Base-by-base conservation (phyloP, 2,797 vertebrate species). In the Sebastes oblongus region DNA sequence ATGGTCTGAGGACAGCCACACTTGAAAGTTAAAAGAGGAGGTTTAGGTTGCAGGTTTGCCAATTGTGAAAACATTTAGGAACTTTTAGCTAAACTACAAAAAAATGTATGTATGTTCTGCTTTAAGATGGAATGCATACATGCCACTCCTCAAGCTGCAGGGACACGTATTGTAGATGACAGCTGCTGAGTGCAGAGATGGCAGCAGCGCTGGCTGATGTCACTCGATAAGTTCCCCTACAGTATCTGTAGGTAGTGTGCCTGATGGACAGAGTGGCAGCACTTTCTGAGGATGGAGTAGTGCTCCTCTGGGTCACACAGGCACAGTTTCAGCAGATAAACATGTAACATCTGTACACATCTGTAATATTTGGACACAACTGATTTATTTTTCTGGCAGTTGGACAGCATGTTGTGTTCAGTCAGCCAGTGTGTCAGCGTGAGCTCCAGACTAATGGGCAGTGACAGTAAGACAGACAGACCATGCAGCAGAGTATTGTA, bases 401-500 rank as follows among this genome's bases (percentile, higher is more conserved):
- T 96, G 58, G 96, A 97, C 91, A 95, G 95, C 42, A 96, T 97
- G 97, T 95, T 94, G n/a, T 91, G 92, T 20, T 86, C 64, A 7
- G 80, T 78, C 46, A 85, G 66, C 6, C 92, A 93, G 27, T 90
- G 91, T 1, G 94, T 96, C 4, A 96, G 97, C 24, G 46, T 97
- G 74, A 95, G 95, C 65, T 91, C 95, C 12, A 95, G 88, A 39
- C 84, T 96, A 84, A 91, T 95, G 90, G 96, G 96, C 32, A 92
- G 91, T 8, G 88, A 93, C 66, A 97, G 20, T 25, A 18, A 52
- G n/a, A 59, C 46, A 52, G 18, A 52, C 8, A 96, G 78, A 96
- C 96, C 78, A 93, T 94, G 66, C 95, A 90, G 97, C 72, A 95
- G 96, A 64, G 96, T 96, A 3, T 96, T 96, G 96, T n/a, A 20